Evolutionary conservation across 2,888 invertebrate species (phyloP), one percentile per base, ranked within the genome.

Genomic region (Odontocerum albicorne): DNA sequence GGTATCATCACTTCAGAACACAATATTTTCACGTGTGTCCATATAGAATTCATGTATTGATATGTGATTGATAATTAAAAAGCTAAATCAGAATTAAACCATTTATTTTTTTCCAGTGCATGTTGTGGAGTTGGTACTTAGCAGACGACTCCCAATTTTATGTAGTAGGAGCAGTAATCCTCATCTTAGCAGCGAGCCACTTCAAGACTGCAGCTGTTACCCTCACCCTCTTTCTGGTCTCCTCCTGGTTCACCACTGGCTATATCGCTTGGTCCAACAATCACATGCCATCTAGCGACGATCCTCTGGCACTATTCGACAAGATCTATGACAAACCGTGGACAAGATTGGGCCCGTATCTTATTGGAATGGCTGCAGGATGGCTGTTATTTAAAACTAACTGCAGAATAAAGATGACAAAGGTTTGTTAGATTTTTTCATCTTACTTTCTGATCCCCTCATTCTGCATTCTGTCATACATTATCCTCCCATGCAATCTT

Each of bases 61-160:
- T n/a, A n/a, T n/a, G n/a, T n/a, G n/a, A n/a, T n/a, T n/a, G n/a
- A n/a, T n/a, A n/a, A n/a, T n/a, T n/a, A n/a, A n/a, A n/a, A n/a
- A n/a, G n/a, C n/a, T n/a, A n/a, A n/a, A n/a, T n/a, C n/a, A n/a
- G n/a, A n/a, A n/a, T n/a, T n/a, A n/a, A n/a, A n/a, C n/a, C n/a
- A n/a, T n/a, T n/a, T n/a, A n/a, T 42, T 21, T 4, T 52, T 55
- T 74, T 74, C 38, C 75, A 92, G 91, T 92, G 92, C 68, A 92
- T 92, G 92, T 69, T 92, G 27, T 92, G 92, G 92, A 92, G 91
- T 75, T 92, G 92, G 92, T 92, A 92, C 67, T 74, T 92, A 40
- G 88, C 92, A 1, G 90, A 92, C 65, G 92, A 92, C 67, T 90
- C 91, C 0, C 92, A 92, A 67, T 92, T 92, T 72, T 92, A 92